A percentile compares a stretch with the other conserved stretches of the same genome.
phyloP scores from a whole-genome alignment of 2,888 invertebrate species.

The Drosophila borealis region DNA sequence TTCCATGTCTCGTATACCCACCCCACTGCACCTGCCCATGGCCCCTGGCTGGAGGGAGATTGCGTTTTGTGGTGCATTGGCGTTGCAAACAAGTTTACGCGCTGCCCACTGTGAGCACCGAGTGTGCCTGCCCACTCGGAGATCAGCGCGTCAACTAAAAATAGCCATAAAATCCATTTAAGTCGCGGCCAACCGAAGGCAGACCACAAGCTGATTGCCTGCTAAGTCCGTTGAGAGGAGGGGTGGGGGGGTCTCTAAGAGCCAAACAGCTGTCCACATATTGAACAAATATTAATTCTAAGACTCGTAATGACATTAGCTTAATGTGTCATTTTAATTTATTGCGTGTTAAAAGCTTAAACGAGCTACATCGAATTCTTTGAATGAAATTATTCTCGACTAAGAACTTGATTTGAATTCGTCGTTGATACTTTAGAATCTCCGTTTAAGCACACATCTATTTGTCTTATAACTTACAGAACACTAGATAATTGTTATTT shows the following conservation, averaged over 20 bases:
- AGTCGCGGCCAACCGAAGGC: slow-evolving; percentile 54
- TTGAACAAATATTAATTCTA: slow-evolving; percentile 57
- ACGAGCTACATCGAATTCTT: slow-evolving; percentile 2
- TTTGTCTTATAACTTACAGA: background rate
- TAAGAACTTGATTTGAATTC: background rate
- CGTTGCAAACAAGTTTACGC: slow-evolving; percentile 54
- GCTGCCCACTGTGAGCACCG: slow-evolving; percentile 27
- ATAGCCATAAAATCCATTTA: slow-evolving; percentile 59
- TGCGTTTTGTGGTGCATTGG: slow-evolving; percentile 37
- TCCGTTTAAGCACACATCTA: background rate
- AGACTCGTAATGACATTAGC: slow-evolving; percentile 44
- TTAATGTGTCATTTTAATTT: slow-evolving; percentile 36
- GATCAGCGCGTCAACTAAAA: slow-evolving; percentile 53
- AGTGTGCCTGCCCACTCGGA: slow-evolving; percentile 45
- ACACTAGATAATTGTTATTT: too few species aligned
- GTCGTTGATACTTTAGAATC: background rate
- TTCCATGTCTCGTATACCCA: background rate
- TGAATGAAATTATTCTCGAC: background rate
- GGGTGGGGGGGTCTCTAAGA: slow-evolving; percentile 2
- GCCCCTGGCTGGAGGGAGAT: background rate
- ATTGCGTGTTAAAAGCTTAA: slow-evolving; percentile 13
- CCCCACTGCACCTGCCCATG: slow-evolving; percentile 10
- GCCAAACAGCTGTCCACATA: slow-evolving; percentile 51
- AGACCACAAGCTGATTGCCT: slow-evolving; percentile 47
- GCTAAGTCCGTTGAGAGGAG: background rate